Evolutionary conservation across 2,113 vertebrate species (phyloP), one percentile per base, ranked within the genome.

Genomic region (Galemys pyrenaicus): DNA sequence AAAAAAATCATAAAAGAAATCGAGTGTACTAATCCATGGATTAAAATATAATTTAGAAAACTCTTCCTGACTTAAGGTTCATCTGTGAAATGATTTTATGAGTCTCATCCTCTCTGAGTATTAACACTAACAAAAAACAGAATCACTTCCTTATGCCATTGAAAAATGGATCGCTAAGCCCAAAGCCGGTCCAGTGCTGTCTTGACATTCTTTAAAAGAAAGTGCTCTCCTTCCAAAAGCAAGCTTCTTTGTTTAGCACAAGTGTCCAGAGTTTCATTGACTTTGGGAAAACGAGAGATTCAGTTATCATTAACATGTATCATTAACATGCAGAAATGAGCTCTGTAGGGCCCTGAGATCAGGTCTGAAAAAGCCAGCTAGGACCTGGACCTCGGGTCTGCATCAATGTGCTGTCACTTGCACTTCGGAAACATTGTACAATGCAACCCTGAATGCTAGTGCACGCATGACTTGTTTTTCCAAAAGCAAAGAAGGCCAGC

Each of bases 381-480:
- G 3, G 46, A 74, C 5, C 88, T 4, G 2, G 95, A 84, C 75
- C 68, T 9, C 37, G 11, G 97, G 39, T 37, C 92, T 6, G 6
- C 93, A 83, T 79, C 3, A 30, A 74, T 1, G 37, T 0, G 2
- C 51, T 44, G 78, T 87, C 95, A 28, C 80, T 0, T 0, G 83
- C 46, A 56, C 78, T 92, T 97, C 44, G 68, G 97, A 97, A 98
- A 89, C 10, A 3, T 77, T 44, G 60, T 64, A 95, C 96, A 97
- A 84, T 60, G 87, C 8, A 2, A 46, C 3, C 16, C 91, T 96
- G 97, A 93, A 90, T 97, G 93, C 71, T 49, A 54, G 54, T 85
- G 80, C 96, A 98, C 0, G 87, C 96, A 94, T 98, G 97, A 97
- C 96, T 97, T 97, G 97, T 93, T 98, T 96, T 73, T 44, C 65